Base-by-base conservation (phyloP, 1,140 invertebrate species). In the Drosophila pseudoananassae region DNA sequence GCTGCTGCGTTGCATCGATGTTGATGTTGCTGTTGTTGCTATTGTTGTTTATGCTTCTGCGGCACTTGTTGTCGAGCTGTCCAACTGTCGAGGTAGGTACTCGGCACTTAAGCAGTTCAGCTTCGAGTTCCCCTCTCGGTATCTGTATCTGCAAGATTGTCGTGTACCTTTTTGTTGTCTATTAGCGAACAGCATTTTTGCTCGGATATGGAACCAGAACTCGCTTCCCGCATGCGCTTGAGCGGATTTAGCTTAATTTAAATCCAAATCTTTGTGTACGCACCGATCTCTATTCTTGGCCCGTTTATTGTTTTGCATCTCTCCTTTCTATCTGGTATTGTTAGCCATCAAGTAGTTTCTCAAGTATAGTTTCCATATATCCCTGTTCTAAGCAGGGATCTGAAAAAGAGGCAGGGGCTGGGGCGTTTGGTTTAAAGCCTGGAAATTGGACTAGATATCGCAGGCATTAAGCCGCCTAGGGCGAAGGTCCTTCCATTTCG, bases 241-340 rank as follows among this genome's bases (percentile, higher is more conserved):
- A 85, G 82, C 78, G 83, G 82, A 82, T 87, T 87, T 87, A 88
- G 82, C 83, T 87, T 87, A 87, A 87, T 87, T 87, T 87, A 87
- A 87, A 87, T 87, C 82, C 82, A 87, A 87, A 87, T 88, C 82
- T 88, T 49, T 83, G 79, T 74, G 72, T 61, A 36, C 57, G 63
- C 36, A 64, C 66, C 43, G 56, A 71, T 73, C 50, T 15, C 49
- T 54, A 31, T 56, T 15, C 47, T 17, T 40, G 33, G 59, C 45
- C 12, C 29, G n/a, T 53, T 68, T 74, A 64, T 76, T 76, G 76
- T 79, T 76, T 75, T 77, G 51, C 65, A 56, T 56, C 46, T 36
- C 25, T 7, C 33, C 45, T 23, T 60, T 58, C 31, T 15, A 9
- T 43, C 15, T 20, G n/a, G 29, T 51, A 69, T 69, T 69, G 65